Conservation (phyloP, 92 coral and sea anemone genomes). For the Plumapathes pennacea region DNA sequence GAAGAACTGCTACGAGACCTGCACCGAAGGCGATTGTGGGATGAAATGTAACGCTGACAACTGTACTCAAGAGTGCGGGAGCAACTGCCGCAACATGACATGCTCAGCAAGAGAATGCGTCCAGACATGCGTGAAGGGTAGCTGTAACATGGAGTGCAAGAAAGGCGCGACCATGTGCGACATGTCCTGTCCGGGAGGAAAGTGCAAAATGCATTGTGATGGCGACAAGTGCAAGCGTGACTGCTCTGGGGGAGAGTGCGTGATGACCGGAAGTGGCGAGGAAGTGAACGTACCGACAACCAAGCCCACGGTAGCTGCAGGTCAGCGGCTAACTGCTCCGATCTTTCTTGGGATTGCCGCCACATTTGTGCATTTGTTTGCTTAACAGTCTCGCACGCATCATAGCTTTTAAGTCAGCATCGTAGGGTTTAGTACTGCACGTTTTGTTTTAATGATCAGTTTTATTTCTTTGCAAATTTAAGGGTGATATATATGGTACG, state of each 20-base stretch:
- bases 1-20: conserved; percentile 29
- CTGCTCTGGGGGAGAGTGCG: conserved; percentile 31
- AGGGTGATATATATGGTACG: too few relatives aligned
- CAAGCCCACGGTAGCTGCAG: neutral
- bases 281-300: too few relatives aligned
- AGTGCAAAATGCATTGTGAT: conserved; percentile 46
- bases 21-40: conserved; percentile 41
- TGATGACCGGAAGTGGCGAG: conserved; percentile 6
- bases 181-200: conserved; percentile 48
- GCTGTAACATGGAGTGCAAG: conserved; percentile 48
- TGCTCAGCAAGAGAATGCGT: conserved; percentile 40
- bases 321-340: conserved; percentile 21
- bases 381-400: too few relatives aligned
- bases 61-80: conserved; percentile 45
- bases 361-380: too few relatives aligned
- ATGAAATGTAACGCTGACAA: conserved; percentile 21
- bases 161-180: conserved; percentile 25
- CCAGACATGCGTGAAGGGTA: conserved; percentile 46
- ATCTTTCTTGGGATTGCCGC: conserved; percentile 8
- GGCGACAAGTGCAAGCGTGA: conserved; percentile 25
- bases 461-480: too few relatives aligned
- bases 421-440: too few relatives aligned
- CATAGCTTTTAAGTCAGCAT: too few relatives aligned
- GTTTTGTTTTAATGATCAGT: too few relatives aligned
- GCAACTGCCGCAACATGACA: conserved; percentile 55